A percentile compares a stretch with the other conserved stretches of the same genome.
Evolutionary conservation across 2,888 invertebrate genomes (phyloP).

Genomic region (Gari tellinella): DNA sequence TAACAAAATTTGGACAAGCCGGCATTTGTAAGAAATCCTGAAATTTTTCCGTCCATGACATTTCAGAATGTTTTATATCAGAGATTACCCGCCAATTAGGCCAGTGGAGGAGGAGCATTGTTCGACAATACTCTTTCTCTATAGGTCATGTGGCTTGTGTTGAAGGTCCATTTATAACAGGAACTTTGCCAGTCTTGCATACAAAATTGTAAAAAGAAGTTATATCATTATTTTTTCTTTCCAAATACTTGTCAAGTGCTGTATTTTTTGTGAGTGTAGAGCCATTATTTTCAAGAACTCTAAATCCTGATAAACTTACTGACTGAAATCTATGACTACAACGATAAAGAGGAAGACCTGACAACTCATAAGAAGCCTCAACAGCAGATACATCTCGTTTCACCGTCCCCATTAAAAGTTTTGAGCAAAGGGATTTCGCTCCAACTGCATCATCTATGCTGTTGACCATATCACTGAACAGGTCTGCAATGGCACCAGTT

Average conservation of each 20-base stretch:
- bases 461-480: constrained; percentile 42
- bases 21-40: neutral
- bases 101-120: neutral
- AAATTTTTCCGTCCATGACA: neutral
- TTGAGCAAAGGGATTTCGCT: constrained; percentile 32
- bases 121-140: neutral
- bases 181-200: neutral
- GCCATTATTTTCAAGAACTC: constrained; percentile 39
- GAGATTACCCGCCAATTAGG: constrained; percentile 34
- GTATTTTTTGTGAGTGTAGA: constrained; percentile 1
- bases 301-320: constrained; percentile 53
- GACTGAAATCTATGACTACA: constrained; percentile 57
- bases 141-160: neutral
- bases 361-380: constrained; percentile 58
- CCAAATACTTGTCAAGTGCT: neutral
- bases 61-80: neutral
- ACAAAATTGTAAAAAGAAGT: neutral
- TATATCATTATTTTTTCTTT: too few species aligned
- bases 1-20: neutral
- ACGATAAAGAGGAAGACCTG: constrained; percentile 32
- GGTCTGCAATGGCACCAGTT: too few species aligned
- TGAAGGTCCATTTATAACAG: neutral
- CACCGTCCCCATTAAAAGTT: constrained; percentile 57
- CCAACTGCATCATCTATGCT: constrained; percentile 15
- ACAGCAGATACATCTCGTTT: constrained; percentile 61